Evolutionary conservation across 2,797 vertebrate species (phyloP).

Genomic region (Myoxocephalus aenaeus): DNA sequence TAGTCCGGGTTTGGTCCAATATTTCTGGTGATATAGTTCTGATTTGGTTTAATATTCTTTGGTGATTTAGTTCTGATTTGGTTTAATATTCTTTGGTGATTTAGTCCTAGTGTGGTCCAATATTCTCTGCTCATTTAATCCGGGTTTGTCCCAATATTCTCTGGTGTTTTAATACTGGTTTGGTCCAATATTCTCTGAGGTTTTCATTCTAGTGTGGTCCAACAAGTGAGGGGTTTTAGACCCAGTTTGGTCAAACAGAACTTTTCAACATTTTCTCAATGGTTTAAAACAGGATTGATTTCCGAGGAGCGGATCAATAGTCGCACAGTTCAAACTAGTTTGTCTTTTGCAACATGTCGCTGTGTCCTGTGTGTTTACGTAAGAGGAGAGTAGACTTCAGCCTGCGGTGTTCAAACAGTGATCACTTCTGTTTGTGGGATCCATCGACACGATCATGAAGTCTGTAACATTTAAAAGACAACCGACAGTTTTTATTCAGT

Average conservation of each 20-base stretch:
- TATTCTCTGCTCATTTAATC: background rate
- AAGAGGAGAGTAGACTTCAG: slow-evolving; percentile 21
- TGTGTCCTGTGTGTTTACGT: slow-evolving; percentile 9
- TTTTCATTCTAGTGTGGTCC: background rate
- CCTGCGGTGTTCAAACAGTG: slow-evolving; percentile 18
- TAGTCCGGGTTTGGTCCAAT: background rate
- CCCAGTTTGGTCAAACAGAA: background rate
- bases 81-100: background rate
- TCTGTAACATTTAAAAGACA: background rate
- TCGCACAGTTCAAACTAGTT: background rate
- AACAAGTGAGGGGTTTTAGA: background rate
- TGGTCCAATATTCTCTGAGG: background rate
- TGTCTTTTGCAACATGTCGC: slow-evolving; percentile 30
- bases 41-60: background rate
- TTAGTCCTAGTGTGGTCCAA: background rate
- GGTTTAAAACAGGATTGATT: slow-evolving; percentile 5
- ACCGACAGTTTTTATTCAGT: background rate
- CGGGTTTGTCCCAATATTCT: background rate
- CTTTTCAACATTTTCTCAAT: background rate
- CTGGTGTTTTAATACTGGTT: background rate
- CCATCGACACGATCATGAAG: background rate
- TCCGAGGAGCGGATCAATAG: background rate
- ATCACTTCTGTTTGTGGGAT: background rate
- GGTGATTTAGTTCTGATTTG: background rate
- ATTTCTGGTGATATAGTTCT: background rate